Conservation (phyloP, 2,888 invertebrate genomes). For the Acanthococcus lagerstroemiae region DNA sequence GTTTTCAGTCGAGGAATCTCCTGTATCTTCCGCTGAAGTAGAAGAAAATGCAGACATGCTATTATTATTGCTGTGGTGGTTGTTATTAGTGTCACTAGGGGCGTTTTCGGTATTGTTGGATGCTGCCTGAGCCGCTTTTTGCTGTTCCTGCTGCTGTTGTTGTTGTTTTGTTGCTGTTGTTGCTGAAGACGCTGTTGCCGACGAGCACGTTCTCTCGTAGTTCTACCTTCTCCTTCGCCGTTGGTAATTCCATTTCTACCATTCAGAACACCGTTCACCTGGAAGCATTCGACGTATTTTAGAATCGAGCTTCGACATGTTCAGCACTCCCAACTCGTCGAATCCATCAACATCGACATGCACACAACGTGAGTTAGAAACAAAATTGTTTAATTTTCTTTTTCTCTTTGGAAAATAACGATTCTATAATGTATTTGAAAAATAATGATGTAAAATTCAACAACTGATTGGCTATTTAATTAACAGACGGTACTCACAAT, state of each 20-base stretch:
- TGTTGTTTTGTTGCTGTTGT: constrained; percentile 12
- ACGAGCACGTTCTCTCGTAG: constrained; percentile 18
- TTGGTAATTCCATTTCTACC: constrained; percentile 13
- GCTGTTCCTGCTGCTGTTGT: neutral
- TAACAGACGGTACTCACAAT: no score
- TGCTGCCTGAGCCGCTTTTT: neutral
- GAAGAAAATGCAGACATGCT: constrained; percentile 10
- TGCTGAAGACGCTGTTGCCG: constrained; percentile 17
- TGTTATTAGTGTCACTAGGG: constrained; percentile 12
- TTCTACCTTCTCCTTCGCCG: constrained; percentile 16
- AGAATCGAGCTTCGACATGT: neutral
- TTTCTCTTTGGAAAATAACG: no score
- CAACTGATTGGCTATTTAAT: no score
- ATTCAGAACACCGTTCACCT: constrained; percentile 18
- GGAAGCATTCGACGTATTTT: neutral
- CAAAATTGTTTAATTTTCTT: constrained; percentile 3
- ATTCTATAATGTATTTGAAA: no score
- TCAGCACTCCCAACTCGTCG: no score
- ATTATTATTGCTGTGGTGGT: constrained; percentile 11
- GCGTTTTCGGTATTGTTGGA: neutral
- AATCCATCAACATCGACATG: neutral
- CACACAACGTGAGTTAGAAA: neutral
- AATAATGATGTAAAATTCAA: no score
- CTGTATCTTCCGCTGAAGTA: neutral
- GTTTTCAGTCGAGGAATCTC: constrained; percentile 27